Conservation (phyloP, 2,888 invertebrate genomes). For the Drosophila maculinotata region DNA sequence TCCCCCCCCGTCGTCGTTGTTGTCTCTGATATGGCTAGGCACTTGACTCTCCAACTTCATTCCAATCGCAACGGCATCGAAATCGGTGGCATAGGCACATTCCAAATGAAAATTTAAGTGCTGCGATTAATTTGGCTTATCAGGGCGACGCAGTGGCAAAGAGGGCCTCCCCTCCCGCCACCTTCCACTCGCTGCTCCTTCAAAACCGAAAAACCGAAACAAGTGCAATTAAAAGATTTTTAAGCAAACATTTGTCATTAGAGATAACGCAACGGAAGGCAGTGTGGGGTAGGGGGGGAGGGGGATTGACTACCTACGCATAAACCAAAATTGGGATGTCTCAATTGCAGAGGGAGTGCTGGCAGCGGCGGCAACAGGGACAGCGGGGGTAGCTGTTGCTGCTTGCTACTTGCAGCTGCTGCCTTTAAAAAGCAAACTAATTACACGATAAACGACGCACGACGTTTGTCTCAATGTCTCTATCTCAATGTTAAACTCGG, state of each 20-base stretch:
- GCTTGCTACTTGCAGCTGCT: conserved; percentile 16
- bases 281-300: not conserved
- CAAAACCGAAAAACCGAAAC: conserved; percentile 56
- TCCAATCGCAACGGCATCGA: conserved; percentile 27
- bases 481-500: conserved; percentile 5
- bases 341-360: conserved; percentile 44
- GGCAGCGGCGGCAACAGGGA: not conserved
- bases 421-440: conserved; percentile 68
- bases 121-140: conserved; percentile 81
- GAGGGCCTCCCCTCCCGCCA: conserved; percentile 1
- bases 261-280: conserved; percentile 57
- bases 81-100: conserved; percentile 47
- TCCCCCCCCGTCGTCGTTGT: not conserved
- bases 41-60: conserved; percentile 13
- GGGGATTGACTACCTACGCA: conserved; percentile 51
- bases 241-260: conserved; percentile 80
- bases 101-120: conserved; percentile 80
- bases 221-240: conserved; percentile 81
- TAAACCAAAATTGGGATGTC: conserved; percentile 73
- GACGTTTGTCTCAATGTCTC: conserved; percentile 36
- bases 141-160: conserved; percentile 44
- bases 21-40: conserved; percentile 5
- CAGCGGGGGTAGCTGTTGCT: conserved; percentile 5
- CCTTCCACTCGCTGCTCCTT: not conserved
- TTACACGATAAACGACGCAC: conserved; percentile 71